Conservation (phyloP, 2,888 invertebrate species). For the Teinopalpus imperialis region DNA sequence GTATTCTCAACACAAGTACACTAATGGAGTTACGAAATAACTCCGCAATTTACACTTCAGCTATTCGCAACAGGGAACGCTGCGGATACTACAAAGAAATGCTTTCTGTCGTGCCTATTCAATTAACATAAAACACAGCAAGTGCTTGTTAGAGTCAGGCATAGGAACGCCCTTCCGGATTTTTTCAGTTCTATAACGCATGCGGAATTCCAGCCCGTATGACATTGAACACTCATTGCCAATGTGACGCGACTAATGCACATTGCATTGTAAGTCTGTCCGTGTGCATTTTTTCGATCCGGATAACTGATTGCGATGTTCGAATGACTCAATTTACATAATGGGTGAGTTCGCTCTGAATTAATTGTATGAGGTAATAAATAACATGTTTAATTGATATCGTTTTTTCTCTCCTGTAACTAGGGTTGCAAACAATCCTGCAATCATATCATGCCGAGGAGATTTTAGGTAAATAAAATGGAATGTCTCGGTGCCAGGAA, state of each 20-base stretch:
- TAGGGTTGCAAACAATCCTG: too few relatives aligned
- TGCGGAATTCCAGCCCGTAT: constrained; percentile 55
- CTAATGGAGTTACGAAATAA: constrained; percentile 8
- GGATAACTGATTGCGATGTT: constrained; percentile 11
- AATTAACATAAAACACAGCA: constrained; percentile 70
- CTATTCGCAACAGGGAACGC: constrained; percentile 4
- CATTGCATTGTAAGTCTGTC: constrained; percentile 24
- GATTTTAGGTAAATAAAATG: too few relatives aligned
- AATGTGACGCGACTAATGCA: constrained; percentile 32
- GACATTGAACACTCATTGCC: constrained; percentile 35
- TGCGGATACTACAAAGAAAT: constrained; percentile 61
- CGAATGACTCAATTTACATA: constrained; percentile 17
- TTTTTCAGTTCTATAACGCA: constrained; percentile 45
- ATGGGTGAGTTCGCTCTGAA: neutral
- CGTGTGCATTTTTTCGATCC: constrained; percentile 20
- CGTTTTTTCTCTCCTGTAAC: too few relatives aligned
- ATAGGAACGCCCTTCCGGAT: constrained; percentile 54
- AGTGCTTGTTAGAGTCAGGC: constrained; percentile 36
- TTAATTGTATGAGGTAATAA: constrained; percentile 7
- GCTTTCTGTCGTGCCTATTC: constrained; percentile 66
- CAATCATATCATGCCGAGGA: too few relatives aligned
- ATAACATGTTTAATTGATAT: too few relatives aligned
- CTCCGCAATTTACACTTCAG: constrained; percentile 2
- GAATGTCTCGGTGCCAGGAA: too few relatives aligned
- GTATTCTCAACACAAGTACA: too few relatives aligned